A percentile compares a stretch with the other conserved stretches of the same genome.
Conservation (phyloP, 2,797 vertebrate genomes). For the Anableps anableps region DNA sequence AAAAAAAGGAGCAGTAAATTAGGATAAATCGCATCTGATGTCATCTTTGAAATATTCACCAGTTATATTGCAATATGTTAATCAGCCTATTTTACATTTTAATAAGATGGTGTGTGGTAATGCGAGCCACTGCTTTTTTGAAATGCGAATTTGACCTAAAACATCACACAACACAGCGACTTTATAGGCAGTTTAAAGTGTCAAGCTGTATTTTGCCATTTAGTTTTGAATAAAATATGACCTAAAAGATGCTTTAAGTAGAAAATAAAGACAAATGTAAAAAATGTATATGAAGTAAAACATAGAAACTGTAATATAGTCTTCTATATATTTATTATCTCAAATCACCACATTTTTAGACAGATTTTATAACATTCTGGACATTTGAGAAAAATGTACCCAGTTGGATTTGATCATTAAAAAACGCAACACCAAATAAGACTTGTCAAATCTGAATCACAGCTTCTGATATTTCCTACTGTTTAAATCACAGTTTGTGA, state of each 20-base stretch:
- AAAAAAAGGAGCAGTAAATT: background rate
- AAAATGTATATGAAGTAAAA: background rate
- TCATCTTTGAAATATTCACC: background rate
- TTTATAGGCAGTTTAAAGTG: background rate
- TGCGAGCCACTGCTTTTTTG: background rate
- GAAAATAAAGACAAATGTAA: background rate
- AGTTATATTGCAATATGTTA: background rate
- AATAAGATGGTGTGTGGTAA: background rate
- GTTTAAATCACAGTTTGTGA: background rate
- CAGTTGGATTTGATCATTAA: background rate
- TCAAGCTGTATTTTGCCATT: background rate
- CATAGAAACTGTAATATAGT: background rate
- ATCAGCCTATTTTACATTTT: background rate
- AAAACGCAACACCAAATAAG: too few relatives aligned
- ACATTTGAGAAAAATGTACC: background rate
- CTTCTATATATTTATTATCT: background rate
- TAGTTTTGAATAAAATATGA: background rate
- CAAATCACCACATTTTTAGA: background rate
- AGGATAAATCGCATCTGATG: background rate
- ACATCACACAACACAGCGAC: background rate
- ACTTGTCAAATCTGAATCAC: background rate
- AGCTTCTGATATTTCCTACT: too few relatives aligned
- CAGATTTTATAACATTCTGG: background rate
- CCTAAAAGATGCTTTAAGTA: background rate
- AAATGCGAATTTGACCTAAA: background rate